Percentiles rank a stretch among this genome's conserved stretches.
Evolutionary conservation across 2,888 invertebrate genomes (phyloP).

Genomic region (Stenurella melanura): DNA sequence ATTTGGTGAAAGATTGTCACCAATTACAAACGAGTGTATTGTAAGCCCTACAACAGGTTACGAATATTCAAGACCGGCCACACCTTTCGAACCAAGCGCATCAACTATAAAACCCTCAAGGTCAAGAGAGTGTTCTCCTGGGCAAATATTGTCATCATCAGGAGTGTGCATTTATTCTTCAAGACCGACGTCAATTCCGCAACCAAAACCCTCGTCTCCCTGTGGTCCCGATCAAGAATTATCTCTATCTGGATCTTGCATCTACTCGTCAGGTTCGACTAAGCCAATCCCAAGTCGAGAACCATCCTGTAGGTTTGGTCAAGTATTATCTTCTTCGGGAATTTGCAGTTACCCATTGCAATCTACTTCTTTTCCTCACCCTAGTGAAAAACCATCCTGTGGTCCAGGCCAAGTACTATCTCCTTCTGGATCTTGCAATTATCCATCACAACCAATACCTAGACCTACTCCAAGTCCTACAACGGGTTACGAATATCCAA

Average conservation of each 20-base stretch:
- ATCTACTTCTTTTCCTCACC: slow-evolving; percentile 28
- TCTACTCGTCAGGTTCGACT: background rate
- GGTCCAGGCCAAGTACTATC: slow-evolving; percentile 32
- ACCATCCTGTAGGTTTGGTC: slow-evolving; percentile 16
- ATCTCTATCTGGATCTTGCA: slow-evolving; percentile 35
- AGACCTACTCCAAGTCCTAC: slow-evolving; percentile 30
- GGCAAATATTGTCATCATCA: slow-evolving; percentile 41
- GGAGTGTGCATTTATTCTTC: slow-evolving; percentile 38
- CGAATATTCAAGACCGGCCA: slow-evolving; percentile 29
- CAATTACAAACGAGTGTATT: slow-evolving; percentile 26
- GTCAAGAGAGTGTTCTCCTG: slow-evolving; percentile 37
- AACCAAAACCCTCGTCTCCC: slow-evolving; percentile 31
- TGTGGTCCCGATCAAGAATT: slow-evolving; percentile 33
- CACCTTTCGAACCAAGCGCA: slow-evolving; percentile 1
- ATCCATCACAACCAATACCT: slow-evolving; percentile 29
- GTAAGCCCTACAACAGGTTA: slow-evolving; percentile 31
- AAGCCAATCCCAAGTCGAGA: background rate
- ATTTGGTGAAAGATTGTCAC: slow-evolving; percentile 39
- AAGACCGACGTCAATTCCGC: background rate
- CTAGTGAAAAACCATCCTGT: slow-evolving; percentile 20
- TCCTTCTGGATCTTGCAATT: slow-evolving; percentile 25
- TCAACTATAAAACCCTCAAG: slow-evolving; percentile 25
- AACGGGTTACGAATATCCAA: slow-evolving; percentile 32
- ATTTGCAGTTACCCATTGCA: slow-evolving; percentile 25
- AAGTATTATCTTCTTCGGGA: slow-evolving; percentile 36